A percentile compares a stretch with the other conserved stretches of the same genome.
These are phyloP conservation scores for Gambusia holbrooki DNA, from an alignment of 2,113 vertebrate species.

Conservation along the genomic window DNA sequence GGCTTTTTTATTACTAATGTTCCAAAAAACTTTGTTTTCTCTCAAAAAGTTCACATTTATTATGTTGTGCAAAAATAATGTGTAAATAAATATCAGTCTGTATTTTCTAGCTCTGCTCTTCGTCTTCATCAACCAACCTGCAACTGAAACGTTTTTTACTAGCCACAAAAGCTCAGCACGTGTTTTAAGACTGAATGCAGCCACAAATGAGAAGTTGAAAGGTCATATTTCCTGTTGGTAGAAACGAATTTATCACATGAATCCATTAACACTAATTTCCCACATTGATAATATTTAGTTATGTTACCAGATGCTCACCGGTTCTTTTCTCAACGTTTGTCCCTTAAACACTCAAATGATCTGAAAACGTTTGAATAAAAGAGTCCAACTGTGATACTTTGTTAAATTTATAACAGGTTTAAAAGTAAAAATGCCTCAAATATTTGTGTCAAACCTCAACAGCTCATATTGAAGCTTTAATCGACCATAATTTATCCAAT, in stretches of 20 bases:
- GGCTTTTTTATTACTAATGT: not conserved
- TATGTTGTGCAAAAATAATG: not conserved
- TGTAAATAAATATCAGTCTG: not conserved
- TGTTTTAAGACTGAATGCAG: not conserved
- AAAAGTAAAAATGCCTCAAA: not conserved
- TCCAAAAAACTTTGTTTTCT: not conserved
- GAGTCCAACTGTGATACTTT: too few species aligned
- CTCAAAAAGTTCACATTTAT: not conserved
- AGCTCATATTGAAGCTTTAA: not conserved
- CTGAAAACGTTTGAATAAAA: too few species aligned
- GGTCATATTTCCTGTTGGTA: not conserved
- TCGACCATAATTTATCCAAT: not conserved
- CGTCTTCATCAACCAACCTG: not conserved
- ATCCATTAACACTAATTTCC: not conserved
- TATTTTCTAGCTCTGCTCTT: too few species aligned
- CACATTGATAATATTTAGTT: not conserved
- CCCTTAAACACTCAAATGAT: not conserved
- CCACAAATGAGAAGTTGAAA: not conserved
- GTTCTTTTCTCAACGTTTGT: not conserved
- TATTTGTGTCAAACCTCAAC: not conserved
- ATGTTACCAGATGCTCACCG: not conserved
- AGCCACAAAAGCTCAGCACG: not conserved
- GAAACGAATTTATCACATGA: not conserved
- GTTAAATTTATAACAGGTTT: not conserved
- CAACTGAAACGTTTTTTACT: not conserved